Base-by-base conservation (phyloP, 2,888 invertebrate genomes). In the Baronia brevicornis region DNA sequence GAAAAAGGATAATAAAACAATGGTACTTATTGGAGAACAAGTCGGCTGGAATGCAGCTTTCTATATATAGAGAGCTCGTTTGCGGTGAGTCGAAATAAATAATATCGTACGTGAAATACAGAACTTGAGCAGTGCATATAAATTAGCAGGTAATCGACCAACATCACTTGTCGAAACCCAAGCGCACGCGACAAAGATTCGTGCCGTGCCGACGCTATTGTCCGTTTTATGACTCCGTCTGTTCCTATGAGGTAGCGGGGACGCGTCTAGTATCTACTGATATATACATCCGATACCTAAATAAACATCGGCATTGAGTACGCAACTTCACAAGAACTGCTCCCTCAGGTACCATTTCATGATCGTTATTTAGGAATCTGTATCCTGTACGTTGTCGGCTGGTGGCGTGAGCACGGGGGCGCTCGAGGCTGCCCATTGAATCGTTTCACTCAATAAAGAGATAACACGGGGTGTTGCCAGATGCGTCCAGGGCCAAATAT, bases 51-150 rank as follows among this genome's bases (percentile, higher is more conserved):
- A 77, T 78, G 73, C 65, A 51, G 68, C 61, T 59, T 60, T 67
- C 69, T 77, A 78, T 75, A 74, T 73, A 74, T 75, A 78, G 74
- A 70, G 62, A 61, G 66, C 72, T 69, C 64, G 72, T 72, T 75
- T 67, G 67, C 64, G 64, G 63, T 68, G 62, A 61, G 63, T 71
- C 62, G 52, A 69, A 71, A 74, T 68, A 63, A 64, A 75, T 74
- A 68, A 73, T 70, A 75, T 67, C 61, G 67, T 71, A 70, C 67
- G 64, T 59, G 60, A 68, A 70, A 69, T 34, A 73, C 75, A 78
- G 72, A 69, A 79, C 75, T 72, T 64, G 67, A 69, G 59, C 59
- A 55, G 65, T 50, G 62, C 63, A 65, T 73, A 73, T 78, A 77
- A 77, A 78, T 79, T 77, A 74, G 64, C 68, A 68, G 72, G 72